Base-by-base conservation (phyloP, 2,113 vertebrate species). In the Oryzias celebensis region DNA sequence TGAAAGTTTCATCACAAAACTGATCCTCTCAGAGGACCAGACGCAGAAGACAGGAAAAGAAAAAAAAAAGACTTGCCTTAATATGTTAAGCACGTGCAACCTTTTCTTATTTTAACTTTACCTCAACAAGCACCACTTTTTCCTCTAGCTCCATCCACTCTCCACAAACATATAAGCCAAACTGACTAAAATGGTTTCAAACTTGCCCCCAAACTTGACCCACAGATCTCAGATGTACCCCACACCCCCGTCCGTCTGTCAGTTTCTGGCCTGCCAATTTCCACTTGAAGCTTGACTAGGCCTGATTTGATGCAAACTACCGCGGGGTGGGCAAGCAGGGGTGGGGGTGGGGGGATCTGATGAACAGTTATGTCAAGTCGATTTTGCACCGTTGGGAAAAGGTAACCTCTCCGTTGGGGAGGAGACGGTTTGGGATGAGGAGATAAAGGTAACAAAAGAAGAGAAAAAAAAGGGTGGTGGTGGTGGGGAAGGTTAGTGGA, bases 291-390 rank as follows among this genome's bases (percentile, higher is more conserved):
- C 94, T 95, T 95, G 94, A 96, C 94, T 97, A 93, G 93, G 92
- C 92, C 77, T 96, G 95, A 97, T 96, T 95, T 95, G 95, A 97
- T 95, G 95, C 93, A 95, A 96, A 96, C 81, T 94, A 94, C 95
- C 95, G 94, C 93, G 88, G 94, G 94, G 94, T 94, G 91, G 57
- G 42, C 62, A 43, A 1, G 23, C 1, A 48, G 7, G 20, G 13
- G 3, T 81, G 90, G 91, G 17, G 23, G 51, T 2, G 18, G 17
- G 50, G 46, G 43, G 49, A 86, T 91, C 95, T 95, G 95, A 96
- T 96, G 95, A 97, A 96, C 94, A 95, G 95, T 95, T 95, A 96
- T 94, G 95, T 96, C 95, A 96, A 96, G 94, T 95, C 93, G 92
- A 96, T 97, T 98, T 97, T 93, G 93, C 94, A 95, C 95, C 93